Evolutionary conservation across 2,113 vertebrate species (phyloP).

Genomic region (Xenus cinereus): DNA sequence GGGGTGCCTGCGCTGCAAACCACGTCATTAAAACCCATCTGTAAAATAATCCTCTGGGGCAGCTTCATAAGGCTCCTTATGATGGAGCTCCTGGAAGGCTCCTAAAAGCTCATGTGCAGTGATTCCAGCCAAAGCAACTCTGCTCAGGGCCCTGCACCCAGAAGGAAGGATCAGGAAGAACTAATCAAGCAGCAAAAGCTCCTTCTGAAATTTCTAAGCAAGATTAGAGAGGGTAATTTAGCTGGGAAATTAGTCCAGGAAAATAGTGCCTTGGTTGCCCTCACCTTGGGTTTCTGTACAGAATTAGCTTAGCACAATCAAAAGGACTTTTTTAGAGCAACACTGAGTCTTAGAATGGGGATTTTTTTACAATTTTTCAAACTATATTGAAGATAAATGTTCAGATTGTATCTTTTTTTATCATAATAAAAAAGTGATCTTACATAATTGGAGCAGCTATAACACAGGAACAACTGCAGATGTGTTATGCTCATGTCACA

Average conservation of each 20-base stretch:
- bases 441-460: background rate
- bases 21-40: background rate
- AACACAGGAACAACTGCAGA: background rate
- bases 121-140: background rate
- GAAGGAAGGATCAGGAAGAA: background rate
- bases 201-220: background rate
- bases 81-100: background rate
- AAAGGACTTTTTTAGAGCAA: background rate
- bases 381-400: background rate
- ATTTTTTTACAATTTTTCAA: background rate
- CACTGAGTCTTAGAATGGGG: background rate
- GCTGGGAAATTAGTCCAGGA: background rate
- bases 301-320: background rate
- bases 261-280: background rate
- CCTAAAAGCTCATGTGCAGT: background rate
- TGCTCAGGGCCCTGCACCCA: background rate
- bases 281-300: background rate
- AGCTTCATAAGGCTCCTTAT: background rate
- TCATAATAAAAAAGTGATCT: background rate
- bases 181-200: background rate
- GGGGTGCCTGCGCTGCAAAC: background rate
- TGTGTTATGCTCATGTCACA: background rate
- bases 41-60: background rate
- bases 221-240: background rate
- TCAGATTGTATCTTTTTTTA: background rate